A percentile compares a stretch with the other conserved stretches of the same genome.
These are phyloP conservation scores for Brachionus asplanchnoidis DNA, from an alignment of 1,140 invertebrate species.

Conservation along the genomic window DNA sequence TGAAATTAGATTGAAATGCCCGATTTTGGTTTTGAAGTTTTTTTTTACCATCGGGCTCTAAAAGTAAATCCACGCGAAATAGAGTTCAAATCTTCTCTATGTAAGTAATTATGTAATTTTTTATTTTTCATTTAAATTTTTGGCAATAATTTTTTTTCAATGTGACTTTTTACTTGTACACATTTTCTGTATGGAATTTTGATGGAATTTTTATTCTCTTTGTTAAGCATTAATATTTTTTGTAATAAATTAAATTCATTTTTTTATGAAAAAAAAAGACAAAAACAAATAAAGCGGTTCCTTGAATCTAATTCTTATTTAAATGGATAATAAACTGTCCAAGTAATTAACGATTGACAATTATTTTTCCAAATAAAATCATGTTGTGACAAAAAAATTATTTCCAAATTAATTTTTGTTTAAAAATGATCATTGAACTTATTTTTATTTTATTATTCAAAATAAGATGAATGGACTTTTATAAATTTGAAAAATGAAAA, in stretches of 20 bases:
- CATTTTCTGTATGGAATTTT: constrained; percentile 9
- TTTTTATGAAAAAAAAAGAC: background rate
- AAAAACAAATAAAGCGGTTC: constrained; percentile 18
- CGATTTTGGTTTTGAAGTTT: background rate
- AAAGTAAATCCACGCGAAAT: background rate
- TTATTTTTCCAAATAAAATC: background rate
- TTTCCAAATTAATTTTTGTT: background rate
- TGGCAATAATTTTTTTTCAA: constrained; percentile 10
- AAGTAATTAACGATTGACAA: background rate
- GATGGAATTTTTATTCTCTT: constrained; percentile 28
- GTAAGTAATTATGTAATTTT: background rate
- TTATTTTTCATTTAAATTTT: background rate
- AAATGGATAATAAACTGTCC: background rate
- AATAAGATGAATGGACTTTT: no score
- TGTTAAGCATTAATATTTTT: constrained; percentile 10
- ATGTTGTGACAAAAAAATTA: background rate
- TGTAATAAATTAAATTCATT: constrained; percentile 30
- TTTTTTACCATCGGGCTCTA: background rate
- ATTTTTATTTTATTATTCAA: background rate
- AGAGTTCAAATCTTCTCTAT: background rate
- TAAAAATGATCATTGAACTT: background rate
- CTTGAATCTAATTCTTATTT: background rate
- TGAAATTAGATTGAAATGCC: background rate
- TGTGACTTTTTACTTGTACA: constrained; percentile 5
- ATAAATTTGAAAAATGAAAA: no score